Conservation (phyloP, 1,140 invertebrate genomes). For the Drosophila hydei region DNA sequence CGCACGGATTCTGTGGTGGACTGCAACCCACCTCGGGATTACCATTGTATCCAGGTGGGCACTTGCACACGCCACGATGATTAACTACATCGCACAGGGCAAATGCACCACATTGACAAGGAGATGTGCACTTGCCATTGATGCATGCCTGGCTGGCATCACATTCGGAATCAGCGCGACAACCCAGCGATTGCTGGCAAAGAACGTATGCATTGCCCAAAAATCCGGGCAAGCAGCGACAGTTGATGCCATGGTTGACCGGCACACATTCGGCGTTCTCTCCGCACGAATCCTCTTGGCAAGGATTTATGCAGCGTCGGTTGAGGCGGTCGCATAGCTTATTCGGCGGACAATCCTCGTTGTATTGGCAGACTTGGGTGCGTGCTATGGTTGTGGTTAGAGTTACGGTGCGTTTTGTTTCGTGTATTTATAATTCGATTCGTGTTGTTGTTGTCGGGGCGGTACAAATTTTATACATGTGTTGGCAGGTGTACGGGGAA, state of each 20-base stretch:
- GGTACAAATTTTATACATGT: constrained; percentile 66
- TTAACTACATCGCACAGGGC: constrained; percentile 91
- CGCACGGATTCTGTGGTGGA: constrained; percentile 89
- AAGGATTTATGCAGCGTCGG: constrained; percentile 92
- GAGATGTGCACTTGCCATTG: constrained; percentile 89
- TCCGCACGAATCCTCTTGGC: constrained; percentile 92
- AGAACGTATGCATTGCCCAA: constrained; percentile 91
- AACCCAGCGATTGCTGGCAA: constrained; percentile 88
- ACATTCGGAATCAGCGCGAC: constrained; percentile 89
- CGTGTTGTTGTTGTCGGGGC: constrained; percentile 47
- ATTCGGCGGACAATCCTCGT: constrained; percentile 93
- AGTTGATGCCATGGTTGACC: constrained; percentile 90
- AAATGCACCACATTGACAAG: constrained; percentile 90
- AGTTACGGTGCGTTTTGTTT: constrained; percentile 80
- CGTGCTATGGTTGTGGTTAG: constrained; percentile 83
- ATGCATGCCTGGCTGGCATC: constrained; percentile 89
- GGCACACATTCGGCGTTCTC: constrained; percentile 92
- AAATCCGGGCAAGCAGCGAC: constrained; percentile 90
- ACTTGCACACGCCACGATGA: constrained; percentile 90
- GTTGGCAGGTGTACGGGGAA: constrained; percentile 60
- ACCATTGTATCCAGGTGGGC: constrained; percentile 89
- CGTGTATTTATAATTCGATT: constrained; percentile 70
- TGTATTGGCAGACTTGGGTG: constrained; percentile 92
- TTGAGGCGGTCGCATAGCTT: constrained; percentile 92
- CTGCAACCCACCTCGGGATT: constrained; percentile 87